These are phyloP conservation scores for Drosophila nr. fundita DNA, from an alignment of 2,888 invertebrate genomes.

Conservation along the genomic window DNA sequence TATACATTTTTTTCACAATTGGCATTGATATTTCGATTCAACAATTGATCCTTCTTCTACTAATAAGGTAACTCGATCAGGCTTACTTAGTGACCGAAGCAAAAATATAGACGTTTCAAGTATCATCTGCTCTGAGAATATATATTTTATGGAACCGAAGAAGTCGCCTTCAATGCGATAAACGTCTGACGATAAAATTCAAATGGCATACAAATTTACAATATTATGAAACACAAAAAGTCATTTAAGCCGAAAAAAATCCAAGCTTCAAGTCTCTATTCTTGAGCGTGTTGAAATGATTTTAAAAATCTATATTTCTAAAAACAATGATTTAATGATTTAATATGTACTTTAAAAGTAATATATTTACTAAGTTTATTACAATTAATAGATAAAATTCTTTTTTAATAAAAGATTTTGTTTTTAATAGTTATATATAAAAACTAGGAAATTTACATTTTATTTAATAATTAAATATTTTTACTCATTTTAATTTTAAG, in stretches of 20 bases:
- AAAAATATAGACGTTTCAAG: background rate
- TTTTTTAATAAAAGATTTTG: too few species aligned
- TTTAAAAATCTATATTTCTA: fast-evolving
- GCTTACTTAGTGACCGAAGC: background rate
- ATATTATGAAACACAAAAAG: background rate
- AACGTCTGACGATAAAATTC: background rate
- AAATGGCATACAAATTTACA: fast-evolving
- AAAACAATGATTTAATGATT: background rate
- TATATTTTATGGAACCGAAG: background rate
- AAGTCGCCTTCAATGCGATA: background rate
- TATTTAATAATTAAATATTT: too few species aligned
- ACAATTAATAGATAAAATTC: too few species aligned
- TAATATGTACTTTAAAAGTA: too few species aligned
- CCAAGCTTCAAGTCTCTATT: too few species aligned
- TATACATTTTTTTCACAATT: background rate
- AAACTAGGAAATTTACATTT: background rate
- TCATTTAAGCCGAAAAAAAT: background rate
- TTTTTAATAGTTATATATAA: too few species aligned
- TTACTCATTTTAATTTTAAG: background rate
- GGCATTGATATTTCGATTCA: background rate
- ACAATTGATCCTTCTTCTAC: background rate
- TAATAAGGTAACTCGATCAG: background rate
- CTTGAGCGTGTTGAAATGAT: too few species aligned
- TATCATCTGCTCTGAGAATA: background rate
- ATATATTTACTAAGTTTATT: too few species aligned